Evolutionary conservation across 2,113 vertebrate species (phyloP).

Genomic region (Scatophagus argus): DNA sequence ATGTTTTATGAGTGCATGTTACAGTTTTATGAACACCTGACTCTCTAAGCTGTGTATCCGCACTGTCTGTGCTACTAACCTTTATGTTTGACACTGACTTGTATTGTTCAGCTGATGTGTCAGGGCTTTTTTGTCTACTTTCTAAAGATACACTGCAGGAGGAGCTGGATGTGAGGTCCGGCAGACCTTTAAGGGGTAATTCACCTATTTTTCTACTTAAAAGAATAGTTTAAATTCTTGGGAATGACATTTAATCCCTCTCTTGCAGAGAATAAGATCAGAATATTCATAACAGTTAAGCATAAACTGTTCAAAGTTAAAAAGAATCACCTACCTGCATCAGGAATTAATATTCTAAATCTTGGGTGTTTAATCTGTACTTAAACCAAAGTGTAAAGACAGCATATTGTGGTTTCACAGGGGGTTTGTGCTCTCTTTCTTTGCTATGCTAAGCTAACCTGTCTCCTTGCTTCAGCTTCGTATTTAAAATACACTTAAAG

Average conservation of each 20-base stretch:
- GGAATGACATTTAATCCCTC: neutral
- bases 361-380: no score
- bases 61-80: conserved; percentile 16
- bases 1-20: conserved; percentile 61
- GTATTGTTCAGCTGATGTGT: conserved; percentile 28
- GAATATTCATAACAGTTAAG: no score
- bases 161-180: neutral
- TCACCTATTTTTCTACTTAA: neutral
- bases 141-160: neutral
- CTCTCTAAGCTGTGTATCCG: conserved; percentile 20
- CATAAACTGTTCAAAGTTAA: no score
- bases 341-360: no score
- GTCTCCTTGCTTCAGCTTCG: no score
- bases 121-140: neutral
- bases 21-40: conserved; percentile 51
- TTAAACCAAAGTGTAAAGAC: no score
- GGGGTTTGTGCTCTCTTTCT: no score
- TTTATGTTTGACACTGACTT: conserved; percentile 28
- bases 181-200: neutral
- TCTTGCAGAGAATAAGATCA: neutral
- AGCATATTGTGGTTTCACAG: no score
- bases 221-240: neutral
- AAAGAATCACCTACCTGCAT: no score
- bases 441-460: no score
- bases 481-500: no score